These are phyloP conservation scores for Theretra japonica DNA, from an alignment of 2,888 invertebrate species.

Conservation along the genomic window DNA sequence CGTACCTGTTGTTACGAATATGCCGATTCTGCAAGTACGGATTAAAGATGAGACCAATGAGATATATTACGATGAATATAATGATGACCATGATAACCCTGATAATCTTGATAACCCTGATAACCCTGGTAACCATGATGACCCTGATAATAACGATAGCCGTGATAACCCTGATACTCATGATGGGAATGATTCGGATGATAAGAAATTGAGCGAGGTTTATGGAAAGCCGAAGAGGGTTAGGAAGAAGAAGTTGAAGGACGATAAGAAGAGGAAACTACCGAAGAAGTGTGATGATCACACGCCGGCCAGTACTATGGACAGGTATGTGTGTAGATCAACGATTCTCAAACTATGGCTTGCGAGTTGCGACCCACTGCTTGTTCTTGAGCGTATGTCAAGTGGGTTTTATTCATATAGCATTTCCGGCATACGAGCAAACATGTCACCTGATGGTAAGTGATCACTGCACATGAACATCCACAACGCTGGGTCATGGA, in stretches of 20 bases:
- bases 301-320: constrained; percentile 54
- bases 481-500: too few species aligned
- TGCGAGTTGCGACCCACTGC: too few species aligned
- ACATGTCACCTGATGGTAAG: too few species aligned
- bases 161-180: constrained; percentile 33
- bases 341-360: too few species aligned
- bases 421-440: too few species aligned
- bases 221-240: constrained; percentile 47
- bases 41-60: constrained; percentile 63
- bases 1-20: neutral
- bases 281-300: constrained; percentile 45
- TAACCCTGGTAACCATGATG: too few species aligned
- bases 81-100: constrained; percentile 36
- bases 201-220: constrained; percentile 63
- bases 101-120: too few species aligned
- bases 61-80: constrained; percentile 63
- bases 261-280: constrained; percentile 46
- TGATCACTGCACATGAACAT: too few species aligned
- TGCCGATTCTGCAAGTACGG: constrained; percentile 46
- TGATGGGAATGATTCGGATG: constrained; percentile 60
- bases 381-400: too few species aligned
- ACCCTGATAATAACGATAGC: too few species aligned
- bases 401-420: too few species aligned
- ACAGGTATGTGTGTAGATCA: constrained; percentile 59
- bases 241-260: constrained; percentile 46